Evolutionary conservation across 2,113 vertebrate species (phyloP).

Genomic region (Brevimyrus niger): DNA sequence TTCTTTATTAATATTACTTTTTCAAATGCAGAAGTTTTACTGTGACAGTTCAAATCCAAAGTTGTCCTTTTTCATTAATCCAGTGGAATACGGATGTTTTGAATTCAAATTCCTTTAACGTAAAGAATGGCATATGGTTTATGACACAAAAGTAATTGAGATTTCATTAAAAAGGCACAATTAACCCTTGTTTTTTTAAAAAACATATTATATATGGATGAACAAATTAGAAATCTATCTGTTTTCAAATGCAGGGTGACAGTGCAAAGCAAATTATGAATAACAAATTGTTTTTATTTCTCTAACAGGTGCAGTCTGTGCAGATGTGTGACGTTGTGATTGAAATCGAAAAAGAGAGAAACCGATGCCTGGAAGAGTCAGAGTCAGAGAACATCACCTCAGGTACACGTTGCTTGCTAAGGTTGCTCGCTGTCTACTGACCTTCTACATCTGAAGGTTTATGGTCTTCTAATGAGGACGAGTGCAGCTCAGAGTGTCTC

Average conservation of each 20-base stretch:
- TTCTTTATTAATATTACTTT: background rate
- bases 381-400: slow-evolving; percentile 42
- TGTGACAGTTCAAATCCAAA: background rate
- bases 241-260: background rate
- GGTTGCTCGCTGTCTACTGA: background rate
- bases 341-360: slow-evolving; percentile 42
- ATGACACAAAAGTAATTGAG: background rate
- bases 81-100: background rate
- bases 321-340: slow-evolving; percentile 50
- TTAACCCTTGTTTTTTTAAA: background rate
- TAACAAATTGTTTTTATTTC: background rate
- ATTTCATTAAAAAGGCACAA: background rate
- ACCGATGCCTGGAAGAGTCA: slow-evolving; percentile 39
- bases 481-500: background rate
- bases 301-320: slow-evolving; percentile 40
- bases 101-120: background rate
- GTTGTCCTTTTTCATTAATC: background rate
- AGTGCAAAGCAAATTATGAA: background rate
- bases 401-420: slow-evolving; percentile 32
- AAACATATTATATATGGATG: background rate
- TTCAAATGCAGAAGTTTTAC: background rate
- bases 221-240: background rate
- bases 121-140: background rate
- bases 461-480: background rate
- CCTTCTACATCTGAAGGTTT: background rate